Evolutionary conservation across 23 tunicate genomes (phyloP), one percentile per base, ranked within the genome.

Genomic region (Trididemnum nubilum): DNA sequence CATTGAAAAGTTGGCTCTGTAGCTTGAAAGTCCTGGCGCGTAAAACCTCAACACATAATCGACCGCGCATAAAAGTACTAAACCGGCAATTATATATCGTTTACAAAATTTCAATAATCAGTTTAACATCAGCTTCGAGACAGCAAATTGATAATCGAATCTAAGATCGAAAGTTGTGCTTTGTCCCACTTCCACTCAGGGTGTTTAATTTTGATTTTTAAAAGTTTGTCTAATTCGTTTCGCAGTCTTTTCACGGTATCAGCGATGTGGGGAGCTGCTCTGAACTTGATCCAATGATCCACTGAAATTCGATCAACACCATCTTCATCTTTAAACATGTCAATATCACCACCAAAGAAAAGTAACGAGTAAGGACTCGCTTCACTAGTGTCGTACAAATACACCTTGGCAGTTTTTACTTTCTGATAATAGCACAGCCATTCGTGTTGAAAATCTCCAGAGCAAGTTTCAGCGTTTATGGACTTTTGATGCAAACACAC

Each of bases 401-500:
- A 35, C 38, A 85, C 66, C 64, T 85, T 79, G 3, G 76, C 49
- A 1, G 90, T 85, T 76, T 85, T 81, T 82, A 91, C 82, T 71
- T 91, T 91, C 66, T 86, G 85, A 57, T 91, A 91, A 71, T 85
- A 91, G 59, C 97, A 91, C 51, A 91, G 76, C 97, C 97, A 91
- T 30, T 73, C 78, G 1, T 91, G 82, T n/a, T 49, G 59, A 77
- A 81, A 91, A 3, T 67, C 50, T 1, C 37, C 12, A 27, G 85
- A 51, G 21, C 37, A 0, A 37, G 70, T 88, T 0, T 81, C 66
- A 39, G 58, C 39, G 69, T 91, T 85, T 0, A 91, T 90, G 4
- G 97, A 91, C 44, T 91, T 91, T 0, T 87, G 90, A 69, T 91
- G 97, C 67, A 91, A 33, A 40, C 57, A 74, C 32, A 91, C 85